Evolutionary conservation across 2,113 vertebrate genomes (phyloP), one percentile per base, ranked within the genome.

Genomic region (Campylomormyrus numenius): DNA sequence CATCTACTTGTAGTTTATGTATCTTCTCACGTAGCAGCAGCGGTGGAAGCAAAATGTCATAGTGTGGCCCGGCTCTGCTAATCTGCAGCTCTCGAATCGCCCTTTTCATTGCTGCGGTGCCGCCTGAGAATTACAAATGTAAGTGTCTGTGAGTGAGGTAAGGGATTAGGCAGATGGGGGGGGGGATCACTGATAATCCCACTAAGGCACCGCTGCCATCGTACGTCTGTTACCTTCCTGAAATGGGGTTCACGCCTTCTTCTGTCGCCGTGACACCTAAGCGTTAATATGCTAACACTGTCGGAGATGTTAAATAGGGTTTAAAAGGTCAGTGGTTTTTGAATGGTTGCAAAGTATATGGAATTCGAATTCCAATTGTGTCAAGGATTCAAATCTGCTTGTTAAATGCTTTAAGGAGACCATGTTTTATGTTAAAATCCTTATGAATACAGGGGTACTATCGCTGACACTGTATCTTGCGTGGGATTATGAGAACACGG

Each of bases 61-160:
- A 88, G 85, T 48, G 88, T 90, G 92, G 93, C 91, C 94, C 94
- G 77, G 91, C 53, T 48, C 4, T 24, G 93, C 91, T 95, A 94
- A 95, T 95, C 94, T 92, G 88, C 88, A 24, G n/a, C 56, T 86
- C 94, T 95, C 92, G 93, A 94, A 94, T 94, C 92, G 17, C 89
- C 91, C 93, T 93, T 94, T 95, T 94, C 93, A 94, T 92, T 95
- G 92, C 48, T 77, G 90, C 83, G 91, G 94, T 94, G 94, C 90
- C 93, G 94, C 90, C 91, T 91, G 92, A 88, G 95, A 95, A 96
- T 96, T 95, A 96, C 94, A 95, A 94, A 94, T 94, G 93, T 95
- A 95, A 95, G 39, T 95, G 95, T 93, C 94, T 94, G 92, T 90
- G 92, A 94, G 93, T 92, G 93, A 94, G 92, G 92, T 93, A 92